Evolutionary conservation across 92 coral and sea anemone genomes (phyloP).

Genomic region (Heteractis magnifica): DNA sequence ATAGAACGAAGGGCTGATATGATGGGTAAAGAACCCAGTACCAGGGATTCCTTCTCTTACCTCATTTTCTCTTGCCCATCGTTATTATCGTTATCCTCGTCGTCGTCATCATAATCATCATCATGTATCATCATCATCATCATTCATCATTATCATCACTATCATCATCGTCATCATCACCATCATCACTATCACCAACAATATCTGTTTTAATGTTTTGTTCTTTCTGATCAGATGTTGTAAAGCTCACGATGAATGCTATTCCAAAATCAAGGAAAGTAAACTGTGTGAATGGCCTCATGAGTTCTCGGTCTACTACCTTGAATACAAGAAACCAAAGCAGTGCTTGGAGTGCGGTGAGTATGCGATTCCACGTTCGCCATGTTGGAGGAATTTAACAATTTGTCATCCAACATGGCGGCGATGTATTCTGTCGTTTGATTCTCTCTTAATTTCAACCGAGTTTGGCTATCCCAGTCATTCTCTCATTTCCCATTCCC

Average conservation of each 20-base stretch:
- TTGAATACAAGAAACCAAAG: constrained; percentile 16
- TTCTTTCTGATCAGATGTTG: constrained; percentile 32
- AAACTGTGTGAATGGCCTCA: constrained; percentile 30
- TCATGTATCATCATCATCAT: neutral
- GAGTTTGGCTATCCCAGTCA: neutral
- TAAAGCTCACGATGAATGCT: constrained; percentile 36
- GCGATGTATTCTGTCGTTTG: neutral
- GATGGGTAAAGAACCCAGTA: too few species aligned
- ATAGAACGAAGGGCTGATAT: too few species aligned
- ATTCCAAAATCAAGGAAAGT: constrained; percentile 15
- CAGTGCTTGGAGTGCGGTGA: constrained; percentile 9
- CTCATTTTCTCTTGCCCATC: too few species aligned
- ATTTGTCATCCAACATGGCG: neutral
- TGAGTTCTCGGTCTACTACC: constrained; percentile 17
- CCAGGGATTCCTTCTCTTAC: too few species aligned
- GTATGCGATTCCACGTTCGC: neutral
- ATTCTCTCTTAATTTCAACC: neutral
- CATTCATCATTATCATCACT: neutral
- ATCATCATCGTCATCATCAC: neutral
- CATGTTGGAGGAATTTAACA: neutral
- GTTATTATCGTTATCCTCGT: neutral
- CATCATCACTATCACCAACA: neutral
- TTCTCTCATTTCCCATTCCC: neutral
- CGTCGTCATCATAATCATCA: neutral
- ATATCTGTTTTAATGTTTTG: too few species aligned